These are phyloP conservation scores for Subacronicta megacephala DNA, from an alignment of 2,888 invertebrate genomes.

Conservation along the genomic window DNA sequence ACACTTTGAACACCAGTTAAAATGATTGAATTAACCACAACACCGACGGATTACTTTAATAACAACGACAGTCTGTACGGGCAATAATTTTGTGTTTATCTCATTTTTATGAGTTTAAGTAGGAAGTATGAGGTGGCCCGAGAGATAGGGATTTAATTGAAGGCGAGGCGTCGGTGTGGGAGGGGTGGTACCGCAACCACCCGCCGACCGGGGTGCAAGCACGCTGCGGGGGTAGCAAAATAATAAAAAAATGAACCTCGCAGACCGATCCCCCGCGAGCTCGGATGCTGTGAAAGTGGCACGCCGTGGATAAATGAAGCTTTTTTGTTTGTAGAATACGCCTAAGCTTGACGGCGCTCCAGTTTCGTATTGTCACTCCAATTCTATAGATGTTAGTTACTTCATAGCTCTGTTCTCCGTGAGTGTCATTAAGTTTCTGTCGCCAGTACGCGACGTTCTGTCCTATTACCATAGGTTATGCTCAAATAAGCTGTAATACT, in stretches of 20 bases:
- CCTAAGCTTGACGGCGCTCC: slow-evolving; percentile 84
- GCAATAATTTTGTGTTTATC: slow-evolving; percentile 85
- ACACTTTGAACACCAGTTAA: too few species aligned
- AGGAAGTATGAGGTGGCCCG: slow-evolving; percentile 83
- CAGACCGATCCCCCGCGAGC: slow-evolving; percentile 83
- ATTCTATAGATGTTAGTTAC: slow-evolving; percentile 86
- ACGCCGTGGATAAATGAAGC: slow-evolving; percentile 88
- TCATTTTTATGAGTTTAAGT: slow-evolving; percentile 86
- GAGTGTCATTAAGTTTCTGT: slow-evolving; percentile 79
- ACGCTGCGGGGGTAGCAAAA: slow-evolving; percentile 75
- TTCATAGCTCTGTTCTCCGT: slow-evolving; percentile 69
- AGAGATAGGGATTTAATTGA: slow-evolving; percentile 88
- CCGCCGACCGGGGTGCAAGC: slow-evolving; percentile 63
- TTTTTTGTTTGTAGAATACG: slow-evolving; percentile 87
- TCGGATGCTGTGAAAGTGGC: slow-evolving; percentile 89
- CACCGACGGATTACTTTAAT: slow-evolving; percentile 71
- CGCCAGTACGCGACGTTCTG: slow-evolving; percentile 62
- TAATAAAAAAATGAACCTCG: slow-evolving; percentile 86
- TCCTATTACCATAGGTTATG: slow-evolving; percentile 40
- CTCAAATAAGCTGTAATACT: slow-evolving; percentile 12
- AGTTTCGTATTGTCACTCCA: slow-evolving; percentile 85
- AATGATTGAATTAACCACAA: slow-evolving; percentile 65
- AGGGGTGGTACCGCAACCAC: slow-evolving; percentile 72
- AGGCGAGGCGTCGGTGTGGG: slow-evolving; percentile 75
- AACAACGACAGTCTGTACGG: slow-evolving; percentile 78